These are phyloP conservation scores for Eurois occulta DNA, from an alignment of 2,888 invertebrate species.

Conservation along the genomic window DNA sequence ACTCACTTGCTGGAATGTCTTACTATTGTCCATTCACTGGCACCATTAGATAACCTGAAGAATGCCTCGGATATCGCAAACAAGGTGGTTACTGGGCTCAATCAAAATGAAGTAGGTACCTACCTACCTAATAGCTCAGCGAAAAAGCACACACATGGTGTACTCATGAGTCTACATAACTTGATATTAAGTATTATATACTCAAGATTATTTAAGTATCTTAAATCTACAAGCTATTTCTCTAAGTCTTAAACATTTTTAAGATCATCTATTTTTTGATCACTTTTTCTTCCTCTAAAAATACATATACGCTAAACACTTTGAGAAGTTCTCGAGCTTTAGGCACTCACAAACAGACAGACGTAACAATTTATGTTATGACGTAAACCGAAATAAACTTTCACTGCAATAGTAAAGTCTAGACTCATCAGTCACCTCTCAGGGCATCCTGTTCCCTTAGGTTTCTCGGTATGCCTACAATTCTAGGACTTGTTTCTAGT, in stretches of 20 bases:
- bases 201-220: background rate
- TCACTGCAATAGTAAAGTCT: constrained; percentile 25
- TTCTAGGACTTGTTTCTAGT: constrained; percentile 29
- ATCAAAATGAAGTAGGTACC: background rate
- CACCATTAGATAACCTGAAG: background rate
- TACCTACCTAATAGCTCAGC: background rate
- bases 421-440: constrained; percentile 24
- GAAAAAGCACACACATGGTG: background rate
- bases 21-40: background rate
- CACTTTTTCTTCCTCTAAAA: background rate
- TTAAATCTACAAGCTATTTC: background rate
- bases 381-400: constrained; percentile 19
- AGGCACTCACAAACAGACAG: background rate
- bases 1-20: background rate
- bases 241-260: background rate
- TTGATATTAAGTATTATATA: no score
- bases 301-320: background rate
- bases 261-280: background rate
- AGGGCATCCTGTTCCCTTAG: constrained; percentile 38
- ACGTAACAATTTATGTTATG: background rate
- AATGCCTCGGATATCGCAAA: background rate
- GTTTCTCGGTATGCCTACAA: constrained; percentile 33
- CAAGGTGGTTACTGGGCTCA: background rate
- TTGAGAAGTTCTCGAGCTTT: background rate
- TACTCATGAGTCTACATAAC: background rate